Evolutionary conservation across 2,113 vertebrate genomes (phyloP), one percentile per base, ranked within the genome.

Genomic region (Penelope pileata): DNA sequence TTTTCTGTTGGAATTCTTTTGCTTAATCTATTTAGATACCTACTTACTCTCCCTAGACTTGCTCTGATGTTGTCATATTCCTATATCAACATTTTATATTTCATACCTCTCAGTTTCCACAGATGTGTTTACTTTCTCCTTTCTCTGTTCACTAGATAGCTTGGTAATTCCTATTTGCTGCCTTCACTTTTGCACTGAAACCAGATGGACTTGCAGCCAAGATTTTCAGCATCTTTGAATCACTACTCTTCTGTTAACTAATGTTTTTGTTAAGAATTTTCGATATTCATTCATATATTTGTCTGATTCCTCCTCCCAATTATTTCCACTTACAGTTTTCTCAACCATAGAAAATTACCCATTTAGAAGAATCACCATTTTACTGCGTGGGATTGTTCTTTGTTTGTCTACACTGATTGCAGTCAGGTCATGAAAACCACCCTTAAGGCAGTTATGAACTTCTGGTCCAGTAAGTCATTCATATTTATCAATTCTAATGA

Each of bases 401-500:
- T 72, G 3, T 83, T 92, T 83, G 42, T 78, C 60, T 78, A 60
- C 24, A 23, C 7, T 60, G 53, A 82, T n/a, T 82, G 62, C 66
- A 82, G n/a, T 84, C 53, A 92, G 62, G 34, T 92, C 77, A 94
- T 72, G 60, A 86, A 90, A 90, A 91, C 18, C 29, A 66, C 19
- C 83, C 47, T 53, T 75, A 81, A 42, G 77, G 74, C 77, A 89
- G 48, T 40, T 16, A 60, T 38, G 47, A 94, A 86, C 78, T 90
- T 95, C 68, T 83, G 86, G 60, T 72, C 47, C 76, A 90, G 86
- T 47, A 81, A 90, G 34, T 70, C 86, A 90, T 91, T 88, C 21
- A 56, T 93, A 78, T 91, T 93, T 92, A 88, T 64, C 53, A 75
- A 27, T 68, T 84, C 73, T 73, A 82, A 93, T 75, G 60, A 88